Evolutionary conservation across 2,113 vertebrate genomes (phyloP).

Genomic region (Clupea harengus): DNA sequence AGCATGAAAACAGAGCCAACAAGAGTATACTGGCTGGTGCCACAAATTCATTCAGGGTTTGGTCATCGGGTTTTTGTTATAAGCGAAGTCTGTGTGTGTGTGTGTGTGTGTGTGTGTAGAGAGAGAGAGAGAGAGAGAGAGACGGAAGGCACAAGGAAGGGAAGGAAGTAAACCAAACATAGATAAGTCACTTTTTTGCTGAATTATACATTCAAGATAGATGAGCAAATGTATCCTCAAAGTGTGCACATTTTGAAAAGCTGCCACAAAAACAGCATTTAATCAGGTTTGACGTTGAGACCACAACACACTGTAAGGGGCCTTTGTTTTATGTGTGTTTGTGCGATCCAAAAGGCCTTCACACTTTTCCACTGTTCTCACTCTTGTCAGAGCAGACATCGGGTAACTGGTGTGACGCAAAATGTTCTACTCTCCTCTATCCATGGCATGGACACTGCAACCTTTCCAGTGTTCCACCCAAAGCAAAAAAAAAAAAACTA

Average conservation of each 20-base stretch:
- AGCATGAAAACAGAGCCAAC: neutral
- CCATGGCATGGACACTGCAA: too few relatives aligned
- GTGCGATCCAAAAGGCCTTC: neutral
- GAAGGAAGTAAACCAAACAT: too few relatives aligned
- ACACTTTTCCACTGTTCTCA: neutral
- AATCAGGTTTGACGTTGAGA: neutral
- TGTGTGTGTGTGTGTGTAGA: slow-evolving; percentile 17
- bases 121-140: too few relatives aligned
- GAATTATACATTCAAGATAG: too few relatives aligned
- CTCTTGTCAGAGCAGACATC: neutral
- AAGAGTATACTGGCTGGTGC: neutral
- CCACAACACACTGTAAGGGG: neutral
- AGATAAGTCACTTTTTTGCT: too few relatives aligned
- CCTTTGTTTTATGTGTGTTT: neutral
- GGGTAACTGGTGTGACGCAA: neutral
- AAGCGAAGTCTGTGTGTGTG: neutral
- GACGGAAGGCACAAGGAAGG: too few relatives aligned
- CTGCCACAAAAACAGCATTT: neutral
- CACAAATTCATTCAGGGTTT: too few relatives aligned
- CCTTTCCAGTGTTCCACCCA: neutral
- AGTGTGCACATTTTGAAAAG: too few relatives aligned
- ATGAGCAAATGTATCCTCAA: too few relatives aligned
- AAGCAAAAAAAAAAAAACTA: neutral
- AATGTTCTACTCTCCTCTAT: neutral
- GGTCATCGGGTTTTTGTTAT: too few relatives aligned